Percentiles rank a stretch among this genome's conserved stretches.
Evolutionary conservation across 2,113 vertebrate species (phyloP).

Genomic region (Haemorhous mexicanus): DNA sequence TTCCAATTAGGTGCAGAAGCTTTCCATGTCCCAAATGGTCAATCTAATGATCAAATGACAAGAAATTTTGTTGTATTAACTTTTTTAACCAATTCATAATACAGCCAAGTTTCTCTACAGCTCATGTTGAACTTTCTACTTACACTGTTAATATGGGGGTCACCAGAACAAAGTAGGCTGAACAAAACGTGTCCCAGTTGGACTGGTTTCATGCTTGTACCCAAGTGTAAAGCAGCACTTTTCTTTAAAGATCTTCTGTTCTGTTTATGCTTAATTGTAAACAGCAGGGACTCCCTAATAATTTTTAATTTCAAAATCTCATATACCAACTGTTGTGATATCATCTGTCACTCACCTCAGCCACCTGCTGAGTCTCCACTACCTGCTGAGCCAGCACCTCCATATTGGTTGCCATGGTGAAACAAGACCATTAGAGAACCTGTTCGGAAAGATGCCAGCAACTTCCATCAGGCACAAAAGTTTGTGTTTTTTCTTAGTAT

Average conservation of each 20-base stretch:
- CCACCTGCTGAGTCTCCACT: conserved; percentile 85
- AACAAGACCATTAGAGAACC: conserved; percentile 88
- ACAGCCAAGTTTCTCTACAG: not conserved
- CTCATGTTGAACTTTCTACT: not conserved
- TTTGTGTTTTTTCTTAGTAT: not conserved
- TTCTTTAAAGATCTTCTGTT: not conserved
- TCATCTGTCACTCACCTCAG: conserved; percentile 85
- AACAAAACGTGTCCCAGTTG: not conserved
- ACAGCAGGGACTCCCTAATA: not conserved
- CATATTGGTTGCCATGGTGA: conserved; percentile 86
- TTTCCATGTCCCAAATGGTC: not conserved
- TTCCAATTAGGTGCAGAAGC: not conserved
- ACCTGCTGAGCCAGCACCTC: conserved; percentile 91
- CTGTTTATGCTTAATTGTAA: not conserved
- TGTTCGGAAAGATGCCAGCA: conserved; percentile 80
- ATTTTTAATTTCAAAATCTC: conserved; percentile 44
- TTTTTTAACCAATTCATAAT: not conserved
- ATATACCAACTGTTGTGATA: conserved; percentile 36
- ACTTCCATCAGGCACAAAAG: conserved; percentile 73
- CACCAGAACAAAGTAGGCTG: not conserved
- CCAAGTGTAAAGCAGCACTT: not conserved
- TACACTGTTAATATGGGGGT: not conserved
- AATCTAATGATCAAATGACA: not conserved
- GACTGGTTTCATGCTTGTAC: not conserved
- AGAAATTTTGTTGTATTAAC: not conserved